Conservation (phyloP, 2,888 invertebrate genomes). For the Athrips mouffetella region DNA sequence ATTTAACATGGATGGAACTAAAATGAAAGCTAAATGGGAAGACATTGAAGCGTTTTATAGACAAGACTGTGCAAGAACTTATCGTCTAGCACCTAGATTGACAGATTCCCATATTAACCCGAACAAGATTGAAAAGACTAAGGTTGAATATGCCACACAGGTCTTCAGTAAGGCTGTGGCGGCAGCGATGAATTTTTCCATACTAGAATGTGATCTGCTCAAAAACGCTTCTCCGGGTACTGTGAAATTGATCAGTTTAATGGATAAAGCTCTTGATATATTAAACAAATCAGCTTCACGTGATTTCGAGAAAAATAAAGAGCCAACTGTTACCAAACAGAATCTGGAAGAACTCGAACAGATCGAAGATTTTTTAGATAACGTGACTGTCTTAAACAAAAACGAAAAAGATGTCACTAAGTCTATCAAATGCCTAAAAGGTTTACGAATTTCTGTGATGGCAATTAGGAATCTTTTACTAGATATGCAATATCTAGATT, state of each 20-base stretch:
- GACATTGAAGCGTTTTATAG: conserved; percentile 30
- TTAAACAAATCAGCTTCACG: neutral
- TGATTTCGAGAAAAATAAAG: neutral
- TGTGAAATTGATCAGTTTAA: conserved; percentile 19
- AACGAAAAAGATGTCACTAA: conserved; percentile 7
- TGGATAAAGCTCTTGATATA: neutral
- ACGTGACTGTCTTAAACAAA: neutral
- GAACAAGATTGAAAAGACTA: conserved; percentile 25
- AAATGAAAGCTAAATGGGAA: conserved; percentile 14
- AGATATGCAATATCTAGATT: conserved; percentile 12
- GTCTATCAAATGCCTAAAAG: conserved; percentile 3
- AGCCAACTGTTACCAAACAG: neutral
- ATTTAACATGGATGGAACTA: conserved; percentile 20
- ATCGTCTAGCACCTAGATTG: conserved; percentile 32
- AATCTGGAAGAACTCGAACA: conserved; percentile 13
- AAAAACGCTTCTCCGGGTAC: conserved; percentile 20
- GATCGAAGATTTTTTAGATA: neutral
- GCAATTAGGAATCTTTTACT: conserved; percentile 11
- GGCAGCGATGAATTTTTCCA: conserved; percentile 26
- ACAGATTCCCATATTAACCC: conserved; percentile 34
- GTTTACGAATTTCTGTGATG: conserved; percentile 8
- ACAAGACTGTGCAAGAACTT: conserved; percentile 24
- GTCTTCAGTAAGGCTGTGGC: conserved; percentile 36
- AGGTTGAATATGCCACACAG: conserved; percentile 28
- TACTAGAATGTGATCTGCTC: conserved; percentile 20